Evolutionary conservation across 1,140 invertebrate species (phyloP).

Genomic region (Anoplophora glabripennis): DNA sequence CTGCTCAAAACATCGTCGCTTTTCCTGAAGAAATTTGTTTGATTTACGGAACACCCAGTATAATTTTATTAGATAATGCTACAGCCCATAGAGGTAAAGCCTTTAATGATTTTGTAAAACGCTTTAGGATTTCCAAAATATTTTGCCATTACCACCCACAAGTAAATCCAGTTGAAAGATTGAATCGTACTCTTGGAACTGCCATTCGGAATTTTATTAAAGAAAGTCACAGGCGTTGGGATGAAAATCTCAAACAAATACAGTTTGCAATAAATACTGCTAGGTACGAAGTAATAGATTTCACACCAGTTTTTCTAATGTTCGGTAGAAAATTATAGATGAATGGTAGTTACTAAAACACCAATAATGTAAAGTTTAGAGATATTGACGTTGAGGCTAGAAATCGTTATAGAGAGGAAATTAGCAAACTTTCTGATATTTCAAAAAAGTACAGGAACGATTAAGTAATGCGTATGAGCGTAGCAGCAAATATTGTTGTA

Average conservation of each 20-base stretch:
- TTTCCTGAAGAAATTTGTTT: slow-evolving; percentile 20
- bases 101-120: slow-evolving; percentile 26
- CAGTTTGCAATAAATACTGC: slow-evolving; percentile 13
- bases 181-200: slow-evolving; percentile 24
- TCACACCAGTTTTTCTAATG: slow-evolving; percentile 8
- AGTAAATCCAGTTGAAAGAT: slow-evolving; percentile 25
- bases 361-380: neutral
- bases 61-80: slow-evolving; percentile 32
- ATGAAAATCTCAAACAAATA: slow-evolving; percentile 21
- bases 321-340: slow-evolving; percentile 1
- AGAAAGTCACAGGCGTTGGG: slow-evolving; percentile 28
- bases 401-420: neutral
- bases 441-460: neutral
- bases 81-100: slow-evolving; percentile 27
- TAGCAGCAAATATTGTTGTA: slow-evolving; percentile 1
- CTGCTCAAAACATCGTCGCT: slow-evolving; percentile 11
- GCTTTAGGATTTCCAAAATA: slow-evolving; percentile 19
- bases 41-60: slow-evolving; percentile 28
- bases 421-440: neutral
- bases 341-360: neutral
- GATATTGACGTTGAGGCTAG: neutral
- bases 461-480: neutral
- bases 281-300: slow-evolving; percentile 16
- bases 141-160: slow-evolving; percentile 18
- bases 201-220: slow-evolving; percentile 19